phyloP scores from a whole-genome alignment of 2,797 vertebrate genomes.

The Denticeps clupeoides region DNA sequence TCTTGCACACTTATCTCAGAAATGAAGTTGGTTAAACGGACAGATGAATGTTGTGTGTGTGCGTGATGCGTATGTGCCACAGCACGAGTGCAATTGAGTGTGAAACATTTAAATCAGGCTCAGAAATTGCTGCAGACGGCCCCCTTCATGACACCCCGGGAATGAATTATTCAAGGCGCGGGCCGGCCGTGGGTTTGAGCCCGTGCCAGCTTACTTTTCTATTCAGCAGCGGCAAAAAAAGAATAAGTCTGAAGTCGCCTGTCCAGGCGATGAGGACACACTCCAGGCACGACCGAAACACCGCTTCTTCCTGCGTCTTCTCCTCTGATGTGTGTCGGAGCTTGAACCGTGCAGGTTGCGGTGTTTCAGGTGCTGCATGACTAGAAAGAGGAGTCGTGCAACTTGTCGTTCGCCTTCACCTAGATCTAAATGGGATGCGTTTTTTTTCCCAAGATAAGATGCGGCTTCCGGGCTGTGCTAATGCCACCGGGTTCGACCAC shows the following conservation, averaged over 20 bases:
- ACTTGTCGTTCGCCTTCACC: no score
- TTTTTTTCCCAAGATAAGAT: no score
- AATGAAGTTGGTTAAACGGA: no score
- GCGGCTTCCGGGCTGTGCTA: not conserved
- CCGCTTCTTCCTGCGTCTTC: no score
- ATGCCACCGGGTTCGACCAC: not conserved
- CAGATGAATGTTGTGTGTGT: slow-evolving; percentile 8
- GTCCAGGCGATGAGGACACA: slow-evolving; percentile 28
- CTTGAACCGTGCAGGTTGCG: no score
- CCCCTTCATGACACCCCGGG: slow-evolving; percentile 33
- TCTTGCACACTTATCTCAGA: no score
- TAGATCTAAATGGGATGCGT: no score
- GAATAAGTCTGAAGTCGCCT: slow-evolving; percentile 31
- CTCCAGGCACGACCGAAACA: slow-evolving; percentile 28
- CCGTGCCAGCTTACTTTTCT: slow-evolving; percentile 27
- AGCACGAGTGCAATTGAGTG: slow-evolving; percentile 32
- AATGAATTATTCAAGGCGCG: slow-evolving; percentile 46
- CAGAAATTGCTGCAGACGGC: slow-evolving; percentile 30
- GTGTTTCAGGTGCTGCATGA: no score
- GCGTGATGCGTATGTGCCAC: slow-evolving; percentile 25
- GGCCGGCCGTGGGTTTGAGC: slow-evolving; percentile 25
- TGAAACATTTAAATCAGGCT: slow-evolving; percentile 44
- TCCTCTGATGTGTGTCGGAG: no score
- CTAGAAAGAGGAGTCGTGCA: no score
- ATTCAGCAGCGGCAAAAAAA: slow-evolving; percentile 16